phyloP scores from a whole-genome alignment of 2,797 vertebrate genomes.

The Antrozous pallidus region DNA sequence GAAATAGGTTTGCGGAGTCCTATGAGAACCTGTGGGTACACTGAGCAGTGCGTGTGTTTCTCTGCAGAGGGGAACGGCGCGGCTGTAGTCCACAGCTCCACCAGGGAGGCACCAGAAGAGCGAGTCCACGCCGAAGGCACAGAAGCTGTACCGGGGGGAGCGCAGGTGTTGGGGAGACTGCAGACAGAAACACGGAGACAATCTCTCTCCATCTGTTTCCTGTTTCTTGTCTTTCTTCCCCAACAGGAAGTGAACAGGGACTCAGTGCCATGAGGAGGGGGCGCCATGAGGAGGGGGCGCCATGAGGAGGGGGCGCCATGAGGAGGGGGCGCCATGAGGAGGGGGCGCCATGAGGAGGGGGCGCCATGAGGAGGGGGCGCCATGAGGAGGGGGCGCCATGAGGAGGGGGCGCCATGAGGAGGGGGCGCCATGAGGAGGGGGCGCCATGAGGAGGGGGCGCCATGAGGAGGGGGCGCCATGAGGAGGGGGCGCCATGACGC shows the following conservation, averaged over 20 bases:
- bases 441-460: not conserved
- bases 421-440: not conserved
- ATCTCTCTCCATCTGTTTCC: not conserved
- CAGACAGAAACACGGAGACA: not conserved
- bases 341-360: rapidly evolving
- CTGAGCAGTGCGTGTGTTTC: not conserved
- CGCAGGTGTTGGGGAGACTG: rapidly evolving
- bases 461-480: not conserved
- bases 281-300: not conserved
- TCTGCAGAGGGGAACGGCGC: not conserved
- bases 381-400: not conserved
- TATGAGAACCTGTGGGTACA: not conserved
- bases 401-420: not conserved
- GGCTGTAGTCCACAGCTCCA: not conserved
- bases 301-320: not conserved
- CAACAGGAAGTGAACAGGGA: not conserved
- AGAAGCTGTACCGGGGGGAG: not conserved
- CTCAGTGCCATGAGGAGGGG: not conserved
- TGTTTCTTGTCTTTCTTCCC: not conserved
- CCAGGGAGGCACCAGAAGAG: not conserved
- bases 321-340: not conserved
- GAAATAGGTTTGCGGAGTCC: not conserved
- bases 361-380: not conserved
- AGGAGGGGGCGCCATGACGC: not conserved
- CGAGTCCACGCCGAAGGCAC: not conserved